Base-by-base conservation (phyloP, 2,797 vertebrate genomes). In the Anomalospiza imberbis region DNA sequence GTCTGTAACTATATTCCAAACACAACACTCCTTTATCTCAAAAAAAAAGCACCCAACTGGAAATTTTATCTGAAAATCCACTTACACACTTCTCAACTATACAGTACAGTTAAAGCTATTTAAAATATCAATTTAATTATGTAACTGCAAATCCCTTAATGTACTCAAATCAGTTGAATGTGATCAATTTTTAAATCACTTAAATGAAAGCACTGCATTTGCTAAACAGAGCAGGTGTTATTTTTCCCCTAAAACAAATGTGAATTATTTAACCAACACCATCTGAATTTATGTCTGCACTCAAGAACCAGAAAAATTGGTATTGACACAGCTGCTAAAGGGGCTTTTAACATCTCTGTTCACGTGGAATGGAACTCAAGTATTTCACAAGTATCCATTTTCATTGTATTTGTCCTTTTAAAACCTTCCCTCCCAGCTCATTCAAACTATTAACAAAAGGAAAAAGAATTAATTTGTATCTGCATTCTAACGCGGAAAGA, bases 41-140 rank as follows among this genome's bases (percentile, higher is more conserved):
- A 76, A 85, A n/a, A n/a, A 11, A 65, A 11, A 11, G 60, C 26
- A 29, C 2, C 5, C 29, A n/a, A 17, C 20, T 58, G 50, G 15
- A 51, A 48, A 20, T 48, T 78, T 51, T 32, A 55, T 38, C 60
- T 84, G 36, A 75, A 93, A 92, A 94, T 55, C 53, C 32, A 70
- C 28, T n/a, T 78, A 24, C 47, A 81, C 9, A 5, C 48, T 73
- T 92, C 55, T 53, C 53, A 88, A 34, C 12, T 38, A 40, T n/a
- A 78, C 32, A 81, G 22, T 34, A 85, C 31, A 12, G 10, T 61
- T 66, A 54, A 87, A 91, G 22, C 29, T 81, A 62, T 62, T 91
- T 89, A 81, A 89, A 94, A 67, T 73, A 91, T 17, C 72, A 72
- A 66, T 88, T 93, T 90, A 84, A 91, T 76, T 54, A 92, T 31